These are phyloP conservation scores for Nannobrachium achirus DNA, from an alignment of 2,113 vertebrate species.

Conservation along the genomic window DNA sequence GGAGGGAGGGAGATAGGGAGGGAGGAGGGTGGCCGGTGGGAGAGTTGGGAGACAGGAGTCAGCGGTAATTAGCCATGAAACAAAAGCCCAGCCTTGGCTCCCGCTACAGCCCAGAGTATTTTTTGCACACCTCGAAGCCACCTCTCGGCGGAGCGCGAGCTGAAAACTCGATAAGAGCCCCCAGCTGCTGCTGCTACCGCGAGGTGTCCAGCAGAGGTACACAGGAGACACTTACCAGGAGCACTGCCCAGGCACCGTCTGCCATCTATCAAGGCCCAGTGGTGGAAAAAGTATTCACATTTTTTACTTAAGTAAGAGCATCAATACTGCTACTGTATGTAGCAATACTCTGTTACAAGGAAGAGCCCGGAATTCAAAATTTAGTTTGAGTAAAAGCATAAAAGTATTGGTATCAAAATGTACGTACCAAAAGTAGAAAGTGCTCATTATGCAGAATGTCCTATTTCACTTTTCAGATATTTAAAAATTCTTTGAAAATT, in stretches of 20 bases:
- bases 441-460: too few relatives aligned
- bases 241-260: slow-evolving; percentile 23
- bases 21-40: slow-evolving; percentile 1
- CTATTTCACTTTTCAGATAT: too few relatives aligned
- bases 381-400: too few relatives aligned
- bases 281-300: too few relatives aligned
- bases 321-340: too few relatives aligned
- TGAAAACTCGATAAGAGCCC: slow-evolving; percentile 35
- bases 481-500: too few relatives aligned
- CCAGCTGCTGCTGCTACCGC: slow-evolving; percentile 7
- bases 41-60: slow-evolving; percentile 62
- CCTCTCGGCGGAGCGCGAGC: slow-evolving; percentile 27
- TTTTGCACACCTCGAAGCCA: slow-evolving; percentile 52
- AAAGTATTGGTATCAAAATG: too few relatives aligned
- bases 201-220: slow-evolving; percentile 48
- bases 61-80: slow-evolving; percentile 83
- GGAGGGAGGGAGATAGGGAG: background rate
- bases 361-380: too few relatives aligned
- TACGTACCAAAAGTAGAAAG: too few relatives aligned
- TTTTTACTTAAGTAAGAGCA: too few relatives aligned
- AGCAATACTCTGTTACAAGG: too few relatives aligned
- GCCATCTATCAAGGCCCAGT: slow-evolving; percentile 59
- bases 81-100: slow-evolving; percentile 74
- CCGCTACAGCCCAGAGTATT: slow-evolving; percentile 62
- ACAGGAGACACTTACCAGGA: slow-evolving; percentile 24